Percentiles rank a stretch among this genome's conserved stretches.
phyloP scores from a whole-genome alignment of 1,140 invertebrate species.

The Zaprionus lachaisei region DNA sequence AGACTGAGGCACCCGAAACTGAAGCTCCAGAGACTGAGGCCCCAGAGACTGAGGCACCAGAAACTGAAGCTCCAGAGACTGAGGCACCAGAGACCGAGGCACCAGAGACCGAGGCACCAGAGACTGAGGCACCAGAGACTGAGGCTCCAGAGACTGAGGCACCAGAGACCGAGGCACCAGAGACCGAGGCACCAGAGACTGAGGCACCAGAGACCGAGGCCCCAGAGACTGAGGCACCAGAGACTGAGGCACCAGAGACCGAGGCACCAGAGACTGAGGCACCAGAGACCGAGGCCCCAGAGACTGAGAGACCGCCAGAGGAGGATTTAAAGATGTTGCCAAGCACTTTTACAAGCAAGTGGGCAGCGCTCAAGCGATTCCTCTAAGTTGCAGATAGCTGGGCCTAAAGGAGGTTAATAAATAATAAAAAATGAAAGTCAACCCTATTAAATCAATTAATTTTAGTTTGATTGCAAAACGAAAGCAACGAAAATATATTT shows the following conservation, averaged over 20 bases:
- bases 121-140: not conserved
- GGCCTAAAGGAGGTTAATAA: not conserved
- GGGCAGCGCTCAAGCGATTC: conserved; percentile 10
- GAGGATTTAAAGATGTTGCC: conserved; percentile 35
- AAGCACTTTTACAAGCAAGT: not conserved
- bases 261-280: not conserved
- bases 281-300: not conserved
- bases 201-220: not conserved
- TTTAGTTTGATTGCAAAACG: not conserved
- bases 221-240: conserved; percentile 1
- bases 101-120: not conserved
- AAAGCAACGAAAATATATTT: conserved; percentile 14
- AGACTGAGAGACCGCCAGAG: conserved; percentile 16
- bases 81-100: not conserved
- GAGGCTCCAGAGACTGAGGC: not conserved
- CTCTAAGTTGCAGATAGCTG: not conserved
- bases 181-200: not conserved
- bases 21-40: not conserved
- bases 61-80: not conserved
- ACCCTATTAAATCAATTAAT: not conserved
- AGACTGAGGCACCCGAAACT: not conserved
- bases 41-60: not conserved
- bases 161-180: not conserved
- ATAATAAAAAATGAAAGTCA: not conserved
- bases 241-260: not conserved